Evolutionary conservation across 2,797 vertebrate genomes (phyloP), one percentile per base, ranked within the genome.

Genomic region (Halcyon badia): DNA sequence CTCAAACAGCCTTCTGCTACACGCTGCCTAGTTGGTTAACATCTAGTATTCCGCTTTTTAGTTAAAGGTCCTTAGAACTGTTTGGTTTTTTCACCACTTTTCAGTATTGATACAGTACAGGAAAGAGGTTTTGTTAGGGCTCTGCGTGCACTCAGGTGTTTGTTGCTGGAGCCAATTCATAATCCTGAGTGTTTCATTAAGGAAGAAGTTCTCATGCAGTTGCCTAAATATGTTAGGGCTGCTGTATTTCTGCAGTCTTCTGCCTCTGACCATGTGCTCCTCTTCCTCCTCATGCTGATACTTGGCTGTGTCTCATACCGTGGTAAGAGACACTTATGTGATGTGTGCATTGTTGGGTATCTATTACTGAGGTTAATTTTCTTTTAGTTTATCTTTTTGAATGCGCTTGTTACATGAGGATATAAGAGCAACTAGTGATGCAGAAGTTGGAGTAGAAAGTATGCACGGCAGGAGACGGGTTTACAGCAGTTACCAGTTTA

Each of bases 391-490:
- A 60, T 10, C 49, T 73, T 58, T 30, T 77, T 64, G 48, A 83
- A 57, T 80, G n/a, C 22, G 17, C 28, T 88, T 86, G 39, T 37
- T 84, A 2, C 26, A 1, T 82, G 20, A 79, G n/a, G 10, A 57
- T 68, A 19, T 44, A 51, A 73, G 42, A 72, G n/a, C 39, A 62
- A 4, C 11, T 39, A 5, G 42, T 49, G 56, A 12, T 71, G 18
- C 18, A 51, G 6, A 42, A 64, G 19, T 41, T 84, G 58, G 41
- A 72, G 30, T 49, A 64, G 25, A 64, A 86, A 28, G 19, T 57
- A 15, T 6, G 4, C 0, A 0, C 7, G 44, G 3, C 7, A 24
- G 41, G 72, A 76, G 57, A 7, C 66, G 11, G 28, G 8, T 5
- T 85, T 73, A 68, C 2, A 78, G 42, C 39, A 41, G 10, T 44